These are phyloP conservation scores for Cyrtorhinus lividipennis DNA, from an alignment of 1,140 invertebrate species.

Conservation along the genomic window DNA sequence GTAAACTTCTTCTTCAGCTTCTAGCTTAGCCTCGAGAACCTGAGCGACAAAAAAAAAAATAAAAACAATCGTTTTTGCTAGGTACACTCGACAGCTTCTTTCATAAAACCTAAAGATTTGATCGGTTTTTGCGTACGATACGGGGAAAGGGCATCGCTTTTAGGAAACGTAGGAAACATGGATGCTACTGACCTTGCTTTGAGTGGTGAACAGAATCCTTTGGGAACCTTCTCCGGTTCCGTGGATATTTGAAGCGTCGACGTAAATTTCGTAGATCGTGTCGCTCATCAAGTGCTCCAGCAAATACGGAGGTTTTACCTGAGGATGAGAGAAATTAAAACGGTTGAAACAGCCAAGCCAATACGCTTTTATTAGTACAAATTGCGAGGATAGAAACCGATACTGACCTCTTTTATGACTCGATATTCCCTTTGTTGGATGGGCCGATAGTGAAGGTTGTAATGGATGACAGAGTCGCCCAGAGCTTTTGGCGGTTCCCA, in stretches of 20 bases:
- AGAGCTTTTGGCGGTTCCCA: constrained; percentile 57
- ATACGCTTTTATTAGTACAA: background rate
- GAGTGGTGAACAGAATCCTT: constrained; percentile 55
- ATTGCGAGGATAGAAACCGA: background rate
- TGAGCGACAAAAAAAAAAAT: constrained; percentile 25
- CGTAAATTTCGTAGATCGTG: constrained; percentile 64
- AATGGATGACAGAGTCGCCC: constrained; percentile 40
- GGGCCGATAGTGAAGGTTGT: constrained; percentile 22
- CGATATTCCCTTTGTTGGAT: constrained; percentile 1
- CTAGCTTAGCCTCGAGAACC: constrained; percentile 39
- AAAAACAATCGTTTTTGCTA: background rate
- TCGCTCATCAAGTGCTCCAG: constrained; percentile 54
- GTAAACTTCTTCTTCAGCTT: constrained; percentile 37
- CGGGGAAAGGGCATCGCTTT: too few relatives aligned
- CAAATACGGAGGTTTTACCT: constrained; percentile 53
- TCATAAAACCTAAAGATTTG: too few relatives aligned
- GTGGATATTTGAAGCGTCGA: constrained; percentile 64
- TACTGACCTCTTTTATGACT: background rate
- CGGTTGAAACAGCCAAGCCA: too few relatives aligned
- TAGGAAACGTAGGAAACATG: too few relatives aligned
- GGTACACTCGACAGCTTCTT: too few relatives aligned
- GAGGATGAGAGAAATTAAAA: constrained; percentile 13
- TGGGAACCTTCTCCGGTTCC: constrained; percentile 57
- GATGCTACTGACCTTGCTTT: constrained; percentile 40
- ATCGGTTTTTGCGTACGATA: too few relatives aligned